Evolutionary conservation across 2,888 invertebrate genomes (phyloP).

Genomic region (Orchesella flavescens): DNA sequence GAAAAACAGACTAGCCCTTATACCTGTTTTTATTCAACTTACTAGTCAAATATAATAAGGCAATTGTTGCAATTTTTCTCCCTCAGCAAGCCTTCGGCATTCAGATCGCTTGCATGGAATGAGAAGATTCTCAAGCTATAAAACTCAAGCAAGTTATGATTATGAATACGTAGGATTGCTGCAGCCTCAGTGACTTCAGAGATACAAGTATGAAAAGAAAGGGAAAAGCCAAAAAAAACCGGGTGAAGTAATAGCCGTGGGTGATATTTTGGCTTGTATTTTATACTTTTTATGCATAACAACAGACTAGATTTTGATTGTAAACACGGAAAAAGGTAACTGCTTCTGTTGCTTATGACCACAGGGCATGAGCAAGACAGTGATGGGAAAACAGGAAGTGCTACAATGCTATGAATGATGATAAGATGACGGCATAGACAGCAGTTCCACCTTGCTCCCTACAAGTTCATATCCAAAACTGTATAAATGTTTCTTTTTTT

Average conservation of each 20-base stretch:
- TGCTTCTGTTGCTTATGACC: constrained; percentile 27
- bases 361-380: constrained; percentile 14
- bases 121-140: no score
- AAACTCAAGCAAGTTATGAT: no score
- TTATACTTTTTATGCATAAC: constrained; percentile 11
- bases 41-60: no score
- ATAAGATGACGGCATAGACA: constrained; percentile 22
- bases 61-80: no score
- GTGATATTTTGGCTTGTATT: constrained; percentile 33
- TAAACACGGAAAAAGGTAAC: constrained; percentile 26
- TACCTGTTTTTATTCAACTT: no score
- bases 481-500: not conserved
- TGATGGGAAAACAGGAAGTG: constrained; percentile 33
- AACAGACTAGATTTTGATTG: constrained; percentile 34
- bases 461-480: not conserved
- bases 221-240: not conserved
- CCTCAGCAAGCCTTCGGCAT: not conserved
- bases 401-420: constrained; percentile 1
- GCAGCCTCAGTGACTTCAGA: not conserved
- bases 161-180: not conserved
- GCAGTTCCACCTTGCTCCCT: not conserved
- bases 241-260: constrained; percentile 21
- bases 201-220: not conserved
- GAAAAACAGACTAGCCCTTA: no score
- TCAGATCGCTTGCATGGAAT: no score